Conservation (phyloP, 2,797 vertebrate genomes). For the Heteromormyrus szaboi region DNA sequence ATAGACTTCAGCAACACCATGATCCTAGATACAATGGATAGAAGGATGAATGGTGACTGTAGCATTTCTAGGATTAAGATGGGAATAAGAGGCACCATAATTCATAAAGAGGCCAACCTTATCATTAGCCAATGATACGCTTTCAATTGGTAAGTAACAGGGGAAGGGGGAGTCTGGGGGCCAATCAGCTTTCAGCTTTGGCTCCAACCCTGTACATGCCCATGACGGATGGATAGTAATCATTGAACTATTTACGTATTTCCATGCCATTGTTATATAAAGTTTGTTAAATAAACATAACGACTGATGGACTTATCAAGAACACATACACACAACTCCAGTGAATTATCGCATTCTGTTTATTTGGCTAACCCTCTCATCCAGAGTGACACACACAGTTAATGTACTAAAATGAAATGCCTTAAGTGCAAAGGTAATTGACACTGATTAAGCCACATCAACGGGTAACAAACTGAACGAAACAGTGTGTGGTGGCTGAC, state of each 20-base stretch:
- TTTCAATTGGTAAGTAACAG: background rate
- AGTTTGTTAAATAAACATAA: background rate
- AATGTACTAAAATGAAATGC: conserved; percentile 9
- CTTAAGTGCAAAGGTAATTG: conserved; percentile 18
- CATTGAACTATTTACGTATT: background rate
- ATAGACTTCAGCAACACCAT: background rate
- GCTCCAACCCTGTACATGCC: background rate
- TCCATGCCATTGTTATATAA: background rate
- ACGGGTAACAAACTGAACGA: background rate
- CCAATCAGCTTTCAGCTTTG: background rate
- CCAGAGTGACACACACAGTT: background rate
- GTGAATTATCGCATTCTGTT: background rate
- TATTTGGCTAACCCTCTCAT: background rate
- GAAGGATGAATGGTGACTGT: background rate
- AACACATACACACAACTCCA: background rate
- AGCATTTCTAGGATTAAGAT: background rate
- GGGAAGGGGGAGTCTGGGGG: background rate
- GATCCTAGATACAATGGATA: background rate
- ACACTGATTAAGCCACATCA: conserved; percentile 3
- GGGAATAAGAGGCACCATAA: background rate
- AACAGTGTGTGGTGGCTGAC: background rate
- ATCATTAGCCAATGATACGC: background rate
- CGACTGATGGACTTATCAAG: background rate
- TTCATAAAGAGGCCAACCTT: background rate
- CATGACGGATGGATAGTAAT: background rate